Base-by-base conservation (phyloP, 2,113 vertebrate species). In the Manacus vitellinus region DNA sequence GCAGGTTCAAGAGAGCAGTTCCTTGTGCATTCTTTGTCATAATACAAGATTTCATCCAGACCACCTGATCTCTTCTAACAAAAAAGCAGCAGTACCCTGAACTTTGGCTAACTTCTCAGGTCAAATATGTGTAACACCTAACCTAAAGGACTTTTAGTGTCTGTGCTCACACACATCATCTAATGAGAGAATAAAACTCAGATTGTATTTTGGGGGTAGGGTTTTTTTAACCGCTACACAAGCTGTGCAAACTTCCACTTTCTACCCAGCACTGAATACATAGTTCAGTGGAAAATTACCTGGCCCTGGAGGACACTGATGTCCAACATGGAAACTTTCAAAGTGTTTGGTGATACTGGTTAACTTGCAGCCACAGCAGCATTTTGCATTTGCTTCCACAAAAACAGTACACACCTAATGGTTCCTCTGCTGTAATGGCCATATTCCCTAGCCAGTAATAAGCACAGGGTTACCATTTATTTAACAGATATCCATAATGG, bases 31-130 rank as follows among this genome's bases (percentile, higher is more conserved):
- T 91, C 80, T 94, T 94, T 93, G 70, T 91, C 87, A 73, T 85
- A 88, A 95, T 49, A 95, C 39, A 93, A 79, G 84, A 79, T 95
- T 95, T 96, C 35, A 31, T 84, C 88, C 88, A 70, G 87, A 87
- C 25, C 49, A 89, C 77, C 89, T 73, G 80, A 89, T 94, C 81
- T 89, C 62, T 85, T 46, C 78, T 46, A 91, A 86, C 28, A 88
- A 49, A 95, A 93, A 62, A 78, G 56, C 17, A 6, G 61, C 56
- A 85, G n/a, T 37, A 78, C 22, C 14, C 31, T 92, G 81, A 97
- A 88, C 84, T 91, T 89, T 46, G 49, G 70, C 63, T 85, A 91
- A 87, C 44, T 94, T 85, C 66, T 91, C 37, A 68, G 74, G 91
- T 95, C 89, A 93, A 54, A 82, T 35, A 75, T 28, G 20, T 0